phyloP scores from a whole-genome alignment of 2,113 vertebrate species.

The Phyllostomus discolor region DNA sequence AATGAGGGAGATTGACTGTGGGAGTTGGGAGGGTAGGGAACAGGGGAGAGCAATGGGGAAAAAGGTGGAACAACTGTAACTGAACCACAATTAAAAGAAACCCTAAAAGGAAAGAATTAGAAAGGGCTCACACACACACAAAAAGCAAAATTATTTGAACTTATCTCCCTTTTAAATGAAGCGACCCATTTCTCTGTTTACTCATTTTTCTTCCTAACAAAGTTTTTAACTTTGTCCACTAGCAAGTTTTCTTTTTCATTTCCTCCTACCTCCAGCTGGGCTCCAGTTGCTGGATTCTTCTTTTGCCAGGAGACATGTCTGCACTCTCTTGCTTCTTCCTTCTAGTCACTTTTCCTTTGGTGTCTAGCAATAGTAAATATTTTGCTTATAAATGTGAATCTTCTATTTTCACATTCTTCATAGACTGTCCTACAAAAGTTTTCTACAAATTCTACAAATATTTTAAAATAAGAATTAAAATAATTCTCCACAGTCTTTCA shows the following conservation, averaged over 20 bases:
- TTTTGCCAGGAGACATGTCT: background rate
- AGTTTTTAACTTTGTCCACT: background rate
- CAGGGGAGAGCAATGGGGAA: too few species aligned
- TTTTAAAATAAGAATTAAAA: constrained; percentile 12
- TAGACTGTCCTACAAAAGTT: background rate
- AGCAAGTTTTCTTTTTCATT: background rate
- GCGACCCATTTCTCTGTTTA: background rate
- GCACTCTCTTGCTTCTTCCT: background rate
- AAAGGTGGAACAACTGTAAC: too few species aligned
- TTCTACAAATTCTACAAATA: background rate
- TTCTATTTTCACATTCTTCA: background rate
- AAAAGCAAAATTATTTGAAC: background rate
- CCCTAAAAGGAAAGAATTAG: background rate
- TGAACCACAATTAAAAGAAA: too few species aligned
- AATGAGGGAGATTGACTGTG: too few species aligned
- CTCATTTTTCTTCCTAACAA: background rate
- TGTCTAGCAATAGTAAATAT: background rate
- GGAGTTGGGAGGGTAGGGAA: too few species aligned
- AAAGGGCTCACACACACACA: background rate
- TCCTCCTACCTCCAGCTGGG: background rate
- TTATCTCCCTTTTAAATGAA: background rate
- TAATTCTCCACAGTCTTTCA: background rate
- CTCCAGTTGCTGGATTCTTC: background rate
- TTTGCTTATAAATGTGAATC: background rate
- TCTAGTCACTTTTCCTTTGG: background rate